phyloP scores from a whole-genome alignment of 2,888 invertebrate species.

The Ophonus ardosiacus region DNA sequence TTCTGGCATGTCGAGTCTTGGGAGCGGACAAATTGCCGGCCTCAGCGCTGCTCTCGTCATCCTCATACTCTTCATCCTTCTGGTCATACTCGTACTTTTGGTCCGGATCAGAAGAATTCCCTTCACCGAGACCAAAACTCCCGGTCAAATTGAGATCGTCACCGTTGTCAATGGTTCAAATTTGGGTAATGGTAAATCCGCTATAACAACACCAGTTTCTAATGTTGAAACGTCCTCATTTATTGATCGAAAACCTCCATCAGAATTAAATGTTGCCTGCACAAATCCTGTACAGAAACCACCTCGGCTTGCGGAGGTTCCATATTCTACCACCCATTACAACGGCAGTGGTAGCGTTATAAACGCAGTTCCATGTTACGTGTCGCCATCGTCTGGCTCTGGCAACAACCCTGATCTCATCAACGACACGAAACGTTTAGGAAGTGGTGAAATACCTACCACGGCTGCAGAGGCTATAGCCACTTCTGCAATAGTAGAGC shows the following conservation, averaged over 20 bases:
- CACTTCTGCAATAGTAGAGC: slow-evolving; percentile 64
- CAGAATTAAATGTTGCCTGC: slow-evolving; percentile 75
- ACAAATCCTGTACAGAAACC: slow-evolving; percentile 85
- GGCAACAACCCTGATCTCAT: slow-evolving; percentile 92
- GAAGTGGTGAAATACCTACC: slow-evolving; percentile 76
- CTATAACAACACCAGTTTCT: slow-evolving; percentile 77
- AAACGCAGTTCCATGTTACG: slow-evolving; percentile 82
- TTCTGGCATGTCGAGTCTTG: slow-evolving; percentile 88
- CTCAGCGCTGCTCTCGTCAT: slow-evolving; percentile 89
- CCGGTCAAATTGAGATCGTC: slow-evolving; percentile 85
- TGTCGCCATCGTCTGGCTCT: slow-evolving; percentile 86
- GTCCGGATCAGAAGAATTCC: slow-evolving; percentile 86
- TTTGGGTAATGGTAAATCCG: slow-evolving; percentile 76
- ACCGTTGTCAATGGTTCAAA: slow-evolving; percentile 79
- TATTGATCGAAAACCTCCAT: slow-evolving; percentile 73
- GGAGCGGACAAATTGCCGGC: slow-evolving; percentile 91
- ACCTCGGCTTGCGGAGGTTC: slow-evolving; percentile 82
- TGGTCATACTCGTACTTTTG: slow-evolving; percentile 85
- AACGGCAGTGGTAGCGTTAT: slow-evolving; percentile 83
- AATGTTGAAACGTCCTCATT: slow-evolving; percentile 77
- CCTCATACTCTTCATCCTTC: slow-evolving; percentile 85
- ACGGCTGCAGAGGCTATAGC: slow-evolving; percentile 71
- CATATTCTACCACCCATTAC: slow-evolving; percentile 84
- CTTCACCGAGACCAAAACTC: slow-evolving; percentile 86
- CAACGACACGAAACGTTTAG: slow-evolving; percentile 86